Conservation (phyloP, 1,140 invertebrate genomes). For the Andrena cerasifolii region DNA sequence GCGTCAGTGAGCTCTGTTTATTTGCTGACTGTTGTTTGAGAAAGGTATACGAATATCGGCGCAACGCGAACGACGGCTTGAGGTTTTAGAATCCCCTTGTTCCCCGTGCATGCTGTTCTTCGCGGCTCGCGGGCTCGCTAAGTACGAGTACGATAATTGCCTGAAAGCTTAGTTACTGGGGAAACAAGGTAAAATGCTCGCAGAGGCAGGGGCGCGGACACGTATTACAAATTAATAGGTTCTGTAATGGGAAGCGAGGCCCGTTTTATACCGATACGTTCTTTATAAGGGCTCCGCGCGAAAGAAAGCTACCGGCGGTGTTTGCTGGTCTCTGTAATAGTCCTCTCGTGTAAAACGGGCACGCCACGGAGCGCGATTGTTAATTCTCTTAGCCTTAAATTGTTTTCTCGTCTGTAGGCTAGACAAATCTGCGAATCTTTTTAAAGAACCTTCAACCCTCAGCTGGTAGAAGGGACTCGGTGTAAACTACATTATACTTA, state of each 20-base stretch:
- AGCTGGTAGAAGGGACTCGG: background rate
- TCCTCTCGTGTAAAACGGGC: slow-evolving; percentile 20
- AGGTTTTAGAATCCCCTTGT: background rate
- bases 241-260: slow-evolving; percentile 46
- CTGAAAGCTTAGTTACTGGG: slow-evolving; percentile 21
- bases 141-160: slow-evolving; percentile 41
- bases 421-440: slow-evolving; percentile 22
- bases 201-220: slow-evolving; percentile 30
- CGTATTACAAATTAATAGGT: slow-evolving; percentile 36
- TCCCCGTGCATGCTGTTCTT: background rate
- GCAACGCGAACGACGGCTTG: too few species aligned
- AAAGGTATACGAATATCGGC: too few species aligned
- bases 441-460: background rate
- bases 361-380: slow-evolving; percentile 25
- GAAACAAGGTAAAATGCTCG: slow-evolving; percentile 28
- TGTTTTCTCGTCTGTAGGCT: slow-evolving; percentile 34
- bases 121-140: slow-evolving; percentile 6
- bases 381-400: slow-evolving; percentile 36
- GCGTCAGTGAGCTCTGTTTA: too few species aligned
- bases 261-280: slow-evolving; percentile 32
- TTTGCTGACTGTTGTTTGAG: too few species aligned
- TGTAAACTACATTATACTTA: too few species aligned
- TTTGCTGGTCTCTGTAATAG: slow-evolving; percentile 34
- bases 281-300: slow-evolving; percentile 35
- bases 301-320: slow-evolving; percentile 6